These are phyloP conservation scores for Hypselothyrea guttata DNA, from an alignment of 2,888 invertebrate genomes.

Conservation along the genomic window DNA sequence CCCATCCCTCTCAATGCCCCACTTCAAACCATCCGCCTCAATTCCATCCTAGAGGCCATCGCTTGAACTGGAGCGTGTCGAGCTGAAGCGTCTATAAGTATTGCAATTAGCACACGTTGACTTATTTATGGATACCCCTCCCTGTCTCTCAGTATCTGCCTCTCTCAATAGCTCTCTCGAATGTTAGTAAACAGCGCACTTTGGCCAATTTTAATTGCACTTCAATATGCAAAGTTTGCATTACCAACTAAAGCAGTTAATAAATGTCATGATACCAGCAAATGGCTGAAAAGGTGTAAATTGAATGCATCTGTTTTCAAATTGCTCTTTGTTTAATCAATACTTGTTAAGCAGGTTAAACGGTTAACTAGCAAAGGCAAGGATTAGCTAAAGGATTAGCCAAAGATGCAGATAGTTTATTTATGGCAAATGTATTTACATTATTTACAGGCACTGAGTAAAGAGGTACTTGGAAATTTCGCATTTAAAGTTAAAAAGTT, in stretches of 20 bases:
- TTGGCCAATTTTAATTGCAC: constrained; percentile 46
- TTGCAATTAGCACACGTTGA: constrained; percentile 62
- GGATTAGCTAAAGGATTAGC: too few species aligned
- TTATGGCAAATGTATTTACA: too few species aligned
- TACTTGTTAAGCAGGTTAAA: too few species aligned
- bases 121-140: constrained; percentile 61
- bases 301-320: too few species aligned
- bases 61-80: constrained; percentile 63
- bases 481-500: too few species aligned
- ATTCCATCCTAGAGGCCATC: constrained; percentile 25
- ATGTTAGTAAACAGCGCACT: constrained; percentile 34
- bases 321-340: too few species aligned
- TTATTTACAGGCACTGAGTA: too few species aligned
- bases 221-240: constrained; percentile 43
- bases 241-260: constrained; percentile 21
- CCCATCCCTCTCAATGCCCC: background rate
- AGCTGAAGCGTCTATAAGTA: constrained; percentile 35
- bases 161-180: constrained; percentile 21
- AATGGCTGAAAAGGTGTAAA: background rate
- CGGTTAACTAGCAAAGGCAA: too few species aligned
- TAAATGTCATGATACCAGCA: constrained; percentile 2
- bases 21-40: background rate
- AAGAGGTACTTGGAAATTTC: too few species aligned
- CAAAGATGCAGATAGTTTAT: too few species aligned
- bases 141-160: background rate